Conservation (phyloP, 1,140 invertebrate genomes). For the Pygmarrhopalites habei region DNA sequence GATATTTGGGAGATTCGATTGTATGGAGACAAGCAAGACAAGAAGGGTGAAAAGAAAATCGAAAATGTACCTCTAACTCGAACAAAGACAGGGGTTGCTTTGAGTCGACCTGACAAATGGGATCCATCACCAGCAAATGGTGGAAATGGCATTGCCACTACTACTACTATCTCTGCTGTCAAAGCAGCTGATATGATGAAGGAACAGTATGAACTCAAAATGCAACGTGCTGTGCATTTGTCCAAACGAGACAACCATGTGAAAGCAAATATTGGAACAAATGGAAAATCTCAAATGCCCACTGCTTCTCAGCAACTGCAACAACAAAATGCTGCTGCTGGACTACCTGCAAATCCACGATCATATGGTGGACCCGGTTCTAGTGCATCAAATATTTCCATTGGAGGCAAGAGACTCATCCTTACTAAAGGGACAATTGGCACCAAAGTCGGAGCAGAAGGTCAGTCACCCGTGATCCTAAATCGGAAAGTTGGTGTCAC, state of each 20-base stretch:
- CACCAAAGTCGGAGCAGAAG: background rate
- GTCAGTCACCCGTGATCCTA: constrained; percentile 13
- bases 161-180: background rate
- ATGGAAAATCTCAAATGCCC: constrained; percentile 51
- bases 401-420: background rate
- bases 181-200: constrained; percentile 68
- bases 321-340: constrained; percentile 39
- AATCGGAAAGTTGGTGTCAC: constrained; percentile 16
- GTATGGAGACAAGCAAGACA: constrained; percentile 72
- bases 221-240: constrained; percentile 77
- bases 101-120: constrained; percentile 34
- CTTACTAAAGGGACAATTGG: background rate
- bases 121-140: constrained; percentile 13
- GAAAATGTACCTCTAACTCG: constrained; percentile 18
- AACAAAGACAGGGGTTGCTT: constrained; percentile 31
- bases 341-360: constrained; percentile 25
- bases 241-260: constrained; percentile 59
- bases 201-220: constrained; percentile 76
- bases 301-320: constrained; percentile 54
- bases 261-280: constrained; percentile 26
- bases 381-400: background rate
- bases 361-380: constrained; percentile 14
- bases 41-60: constrained; percentile 18
- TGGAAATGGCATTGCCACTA: background rate
- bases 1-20: constrained; percentile 96